These are phyloP conservation scores for Helicoverpa assulta DNA, from an alignment of 2,888 invertebrate species.

Conservation along the genomic window DNA sequence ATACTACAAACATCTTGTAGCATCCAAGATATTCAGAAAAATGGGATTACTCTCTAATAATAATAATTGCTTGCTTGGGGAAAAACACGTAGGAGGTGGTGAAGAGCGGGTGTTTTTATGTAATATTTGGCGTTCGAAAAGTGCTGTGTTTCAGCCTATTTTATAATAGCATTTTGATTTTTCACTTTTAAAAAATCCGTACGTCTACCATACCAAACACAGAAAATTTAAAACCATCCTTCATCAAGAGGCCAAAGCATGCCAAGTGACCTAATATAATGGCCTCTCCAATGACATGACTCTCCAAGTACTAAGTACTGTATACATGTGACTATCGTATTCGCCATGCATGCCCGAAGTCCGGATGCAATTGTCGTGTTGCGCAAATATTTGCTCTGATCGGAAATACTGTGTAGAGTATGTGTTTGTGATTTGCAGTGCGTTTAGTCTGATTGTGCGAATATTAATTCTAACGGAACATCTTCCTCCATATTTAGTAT, in stretches of 20 bases:
- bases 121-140: too few relatives aligned
- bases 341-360: constrained; percentile 26
- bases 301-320: constrained; percentile 21
- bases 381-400: constrained; percentile 26
- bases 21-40: not conserved
- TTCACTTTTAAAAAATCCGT: too few relatives aligned
- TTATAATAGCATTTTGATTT: too few relatives aligned
- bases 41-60: too few relatives aligned
- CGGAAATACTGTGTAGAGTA: constrained; percentile 5
- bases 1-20: not conserved
- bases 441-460: constrained; percentile 1
- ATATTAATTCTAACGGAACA: not conserved
- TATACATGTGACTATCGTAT: constrained; percentile 21
- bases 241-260: constrained; percentile 4
- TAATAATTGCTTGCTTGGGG: too few relatives aligned
- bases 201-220: too few relatives aligned
- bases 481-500: too few relatives aligned
- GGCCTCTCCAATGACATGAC: constrained; percentile 36
- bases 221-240: too few relatives aligned
- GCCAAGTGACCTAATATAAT: constrained; percentile 10
- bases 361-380: constrained; percentile 29
- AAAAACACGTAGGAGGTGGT: too few relatives aligned
- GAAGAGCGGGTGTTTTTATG: too few relatives aligned
- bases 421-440: constrained; percentile 22
- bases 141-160: too few relatives aligned